Evolutionary conservation across 2,888 invertebrate genomes (phyloP), one percentile per base, ranked within the genome.

Genomic region (Chrysodeixis includens): DNA sequence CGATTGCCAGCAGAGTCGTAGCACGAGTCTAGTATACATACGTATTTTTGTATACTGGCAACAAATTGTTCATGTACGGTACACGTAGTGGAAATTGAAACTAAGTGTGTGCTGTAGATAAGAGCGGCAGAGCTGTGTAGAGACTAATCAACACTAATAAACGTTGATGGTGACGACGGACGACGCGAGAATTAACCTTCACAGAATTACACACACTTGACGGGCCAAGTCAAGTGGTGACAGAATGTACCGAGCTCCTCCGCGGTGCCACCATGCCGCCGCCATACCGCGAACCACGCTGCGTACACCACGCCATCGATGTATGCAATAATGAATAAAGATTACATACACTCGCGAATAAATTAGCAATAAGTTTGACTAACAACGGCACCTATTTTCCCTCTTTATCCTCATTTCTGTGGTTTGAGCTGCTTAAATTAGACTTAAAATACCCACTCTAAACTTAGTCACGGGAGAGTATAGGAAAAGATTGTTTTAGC

Each of bases 71-170:
- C 62, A 62, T 63, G 62, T 69, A 57, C 35, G 12, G 60, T 63
- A 59, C 74, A 71, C 52, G 59, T 18, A 46, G 69, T 72, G 62
- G 62, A 71, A 76, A 80, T 81, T 80, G 79, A 79, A 75, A 81
- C 80, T 62, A 79, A 82, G 79, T 80, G 68, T 79, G 70, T 62
- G 69, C 67, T 73, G 76, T 76, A 70, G 82, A 79, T 78, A 82
- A 80, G 71, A 76, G 64, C 63, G 59, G 58, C 60, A 63, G 71
- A 66, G 56, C 56, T 59, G 74, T 72, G 76, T 76, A 66, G 62
- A 73, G 74, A 78, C 82, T 86, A 87, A 87, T 87, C 86, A 86
- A 87, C 76, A 63, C 71, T 85, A 87, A 87, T 87, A 82, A 86
- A 83, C 81, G 76, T 65, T 79, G 79, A 72, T 81, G 79, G 75